Conservation (phyloP, 2,888 invertebrate genomes). For the Melieria picta region DNA sequence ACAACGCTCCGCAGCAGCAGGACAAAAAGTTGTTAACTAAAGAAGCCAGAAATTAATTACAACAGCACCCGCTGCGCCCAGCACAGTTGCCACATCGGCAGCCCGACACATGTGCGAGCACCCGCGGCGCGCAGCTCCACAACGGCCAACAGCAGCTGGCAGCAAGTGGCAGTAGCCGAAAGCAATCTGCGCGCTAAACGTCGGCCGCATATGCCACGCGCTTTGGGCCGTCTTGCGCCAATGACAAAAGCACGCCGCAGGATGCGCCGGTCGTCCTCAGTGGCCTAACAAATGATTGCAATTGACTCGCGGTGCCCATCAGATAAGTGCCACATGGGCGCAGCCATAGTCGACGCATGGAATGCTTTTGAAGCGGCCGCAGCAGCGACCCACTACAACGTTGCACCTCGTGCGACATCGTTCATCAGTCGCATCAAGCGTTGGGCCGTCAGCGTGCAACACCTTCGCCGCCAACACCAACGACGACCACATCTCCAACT, state of each 20-base stretch:
- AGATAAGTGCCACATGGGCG: constrained; percentile 6
- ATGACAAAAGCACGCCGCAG: constrained; percentile 4
- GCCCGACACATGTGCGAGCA: neutral
- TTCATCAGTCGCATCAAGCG: constrained; percentile 27
- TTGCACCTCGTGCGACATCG: constrained; percentile 15
- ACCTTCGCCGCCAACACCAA: no score
- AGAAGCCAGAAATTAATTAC: no score
- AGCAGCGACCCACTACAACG: no score
- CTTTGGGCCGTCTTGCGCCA: neutral
- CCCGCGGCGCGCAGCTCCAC: neutral
- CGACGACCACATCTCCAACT: no score
- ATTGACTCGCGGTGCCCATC: constrained; percentile 25
- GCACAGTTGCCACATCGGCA: neutral
- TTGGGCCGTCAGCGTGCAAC: no score
- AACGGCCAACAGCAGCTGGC: neutral
- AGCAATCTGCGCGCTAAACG: constrained; percentile 23
- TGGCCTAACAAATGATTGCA: constrained; percentile 35
- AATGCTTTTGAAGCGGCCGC: constrained; percentile 34
- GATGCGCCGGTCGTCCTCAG: constrained; percentile 2
- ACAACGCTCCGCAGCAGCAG: no score
- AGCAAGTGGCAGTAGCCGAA: constrained; percentile 23
- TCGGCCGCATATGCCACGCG: constrained; percentile 19
- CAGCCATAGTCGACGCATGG: constrained; percentile 22
- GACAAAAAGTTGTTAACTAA: no score
- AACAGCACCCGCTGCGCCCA: constrained; percentile 29